Evolutionary conservation across 2,113 vertebrate species (phyloP).

Genomic region (Sigmodon hispidus): DNA sequence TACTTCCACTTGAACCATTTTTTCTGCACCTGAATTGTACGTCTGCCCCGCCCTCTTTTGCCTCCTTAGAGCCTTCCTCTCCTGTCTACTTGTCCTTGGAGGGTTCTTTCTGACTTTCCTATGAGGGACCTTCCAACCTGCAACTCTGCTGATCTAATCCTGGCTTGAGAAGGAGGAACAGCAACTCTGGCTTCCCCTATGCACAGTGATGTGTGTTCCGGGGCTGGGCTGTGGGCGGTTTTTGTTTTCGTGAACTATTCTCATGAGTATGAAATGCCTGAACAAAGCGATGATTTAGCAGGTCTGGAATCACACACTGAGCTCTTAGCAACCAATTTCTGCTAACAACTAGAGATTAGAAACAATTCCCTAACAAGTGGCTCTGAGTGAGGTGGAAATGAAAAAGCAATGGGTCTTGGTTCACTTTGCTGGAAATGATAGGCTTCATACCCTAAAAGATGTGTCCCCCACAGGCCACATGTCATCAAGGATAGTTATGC

Average conservation of each 20-base stretch:
- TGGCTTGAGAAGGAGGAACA: not conserved
- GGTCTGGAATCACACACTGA: constrained; percentile 49
- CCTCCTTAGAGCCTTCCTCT: constrained; percentile 1
- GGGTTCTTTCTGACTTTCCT: not conserved
- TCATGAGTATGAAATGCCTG: constrained; percentile 34
- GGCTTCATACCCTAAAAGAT: not conserved
- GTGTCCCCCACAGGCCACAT: not conserved
- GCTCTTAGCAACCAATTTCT: constrained; percentile 64
- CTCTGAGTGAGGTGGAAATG: constrained; percentile 17
- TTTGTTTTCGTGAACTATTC: constrained; percentile 35
- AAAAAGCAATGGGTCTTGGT: not conserved
- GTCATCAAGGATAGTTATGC: not conserved
- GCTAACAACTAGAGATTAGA: constrained; percentile 61
- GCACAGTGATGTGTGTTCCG: not conserved
- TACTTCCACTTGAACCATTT: not conserved
- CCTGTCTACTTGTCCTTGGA: not conserved
- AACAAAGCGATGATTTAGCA: constrained; percentile 60
- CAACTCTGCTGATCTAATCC: not conserved
- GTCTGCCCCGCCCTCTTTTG: not conserved
- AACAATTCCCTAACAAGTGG: constrained; percentile 56
- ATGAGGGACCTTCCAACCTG: not conserved
- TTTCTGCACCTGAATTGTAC: not conserved
- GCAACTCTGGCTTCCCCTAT: not conserved
- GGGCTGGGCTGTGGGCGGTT: not conserved
- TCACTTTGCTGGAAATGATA: constrained; percentile 12